Conservation (phyloP, 2,113 vertebrate genomes). For the Lagopus leucura region DNA sequence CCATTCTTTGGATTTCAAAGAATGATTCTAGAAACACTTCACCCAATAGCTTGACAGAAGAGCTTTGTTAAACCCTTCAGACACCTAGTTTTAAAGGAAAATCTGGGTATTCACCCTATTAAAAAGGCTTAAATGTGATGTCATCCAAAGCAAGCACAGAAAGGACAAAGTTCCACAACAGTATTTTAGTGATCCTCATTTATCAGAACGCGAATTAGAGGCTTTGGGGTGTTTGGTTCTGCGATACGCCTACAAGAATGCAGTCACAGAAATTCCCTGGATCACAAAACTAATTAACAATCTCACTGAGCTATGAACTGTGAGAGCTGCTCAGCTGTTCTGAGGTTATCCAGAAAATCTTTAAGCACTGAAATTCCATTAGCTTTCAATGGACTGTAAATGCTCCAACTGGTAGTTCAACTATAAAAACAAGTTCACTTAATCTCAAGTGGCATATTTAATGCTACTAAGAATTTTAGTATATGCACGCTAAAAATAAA, state of each 20-base stretch:
- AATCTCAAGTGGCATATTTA: conserved; percentile 28
- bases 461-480: not conserved
- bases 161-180: conserved; percentile 9
- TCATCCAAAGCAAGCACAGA: conserved; percentile 24
- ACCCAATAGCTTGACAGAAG: conserved; percentile 49
- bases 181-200: conserved; percentile 14
- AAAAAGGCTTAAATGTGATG: conserved; percentile 50
- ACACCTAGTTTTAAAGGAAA: conserved; percentile 48
- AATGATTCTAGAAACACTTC: conserved; percentile 8
- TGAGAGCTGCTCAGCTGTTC: conserved; percentile 40
- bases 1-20: conserved; percentile 56
- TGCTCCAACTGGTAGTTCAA: conserved; percentile 14
- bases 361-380: conserved; percentile 54
- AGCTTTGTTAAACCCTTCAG: conserved; percentile 58
- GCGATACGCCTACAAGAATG: conserved; percentile 33
- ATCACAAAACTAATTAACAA: conserved; percentile 67
- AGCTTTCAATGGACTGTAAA: conserved; percentile 51
- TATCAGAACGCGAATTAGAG: conserved; percentile 33
- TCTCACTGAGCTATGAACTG: conserved; percentile 62
- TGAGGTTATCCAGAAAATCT: conserved; percentile 58
- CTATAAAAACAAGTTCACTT: not conserved
- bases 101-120: conserved; percentile 39
- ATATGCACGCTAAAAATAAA: conserved; percentile 22
- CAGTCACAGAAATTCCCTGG: conserved; percentile 31
- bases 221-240: conserved; percentile 35